A percentile compares a stretch with the other conserved stretches of the same genome.
Conservation (phyloP, 2,113 vertebrate genomes). For the Prochilodus magdalenae region DNA sequence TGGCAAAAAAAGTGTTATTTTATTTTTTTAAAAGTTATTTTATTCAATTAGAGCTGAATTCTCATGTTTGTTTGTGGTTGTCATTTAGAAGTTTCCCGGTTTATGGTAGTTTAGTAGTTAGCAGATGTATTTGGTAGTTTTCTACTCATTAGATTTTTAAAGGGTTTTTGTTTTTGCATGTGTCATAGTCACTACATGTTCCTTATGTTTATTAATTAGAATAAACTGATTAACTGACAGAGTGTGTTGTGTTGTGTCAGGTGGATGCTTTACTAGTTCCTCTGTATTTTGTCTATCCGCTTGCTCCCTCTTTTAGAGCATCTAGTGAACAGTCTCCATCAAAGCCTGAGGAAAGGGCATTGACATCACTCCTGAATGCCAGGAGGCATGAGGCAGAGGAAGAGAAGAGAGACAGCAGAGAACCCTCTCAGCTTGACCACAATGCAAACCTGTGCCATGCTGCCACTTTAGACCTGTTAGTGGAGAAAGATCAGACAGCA, state of each 20-base stretch:
- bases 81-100: too few species aligned
- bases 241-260: neutral
- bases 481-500: neutral
- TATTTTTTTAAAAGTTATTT: too few species aligned
- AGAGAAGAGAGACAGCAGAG: slow-evolving; percentile 43
- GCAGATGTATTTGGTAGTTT: too few species aligned
- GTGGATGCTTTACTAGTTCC: too few species aligned
- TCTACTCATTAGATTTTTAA: too few species aligned
- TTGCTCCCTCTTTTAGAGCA: slow-evolving; percentile 41
- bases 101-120: too few species aligned
- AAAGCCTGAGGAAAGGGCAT: slow-evolving; percentile 64
- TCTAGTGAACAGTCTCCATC: slow-evolving; percentile 64
- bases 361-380: slow-evolving; percentile 41
- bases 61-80: too few species aligned
- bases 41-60: too few species aligned
- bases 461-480: slow-evolving; percentile 11
- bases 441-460: slow-evolving; percentile 62
- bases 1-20: too few species aligned
- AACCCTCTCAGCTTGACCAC: slow-evolving; percentile 54
- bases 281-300: neutral
- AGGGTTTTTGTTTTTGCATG: too few species aligned
- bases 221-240: neutral
- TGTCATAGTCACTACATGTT: too few species aligned
- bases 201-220: too few species aligned
- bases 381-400: slow-evolving; percentile 38